Conservation (phyloP, 64 coral and sea anemone genomes). For the Catalaphyllia jardinei region DNA sequence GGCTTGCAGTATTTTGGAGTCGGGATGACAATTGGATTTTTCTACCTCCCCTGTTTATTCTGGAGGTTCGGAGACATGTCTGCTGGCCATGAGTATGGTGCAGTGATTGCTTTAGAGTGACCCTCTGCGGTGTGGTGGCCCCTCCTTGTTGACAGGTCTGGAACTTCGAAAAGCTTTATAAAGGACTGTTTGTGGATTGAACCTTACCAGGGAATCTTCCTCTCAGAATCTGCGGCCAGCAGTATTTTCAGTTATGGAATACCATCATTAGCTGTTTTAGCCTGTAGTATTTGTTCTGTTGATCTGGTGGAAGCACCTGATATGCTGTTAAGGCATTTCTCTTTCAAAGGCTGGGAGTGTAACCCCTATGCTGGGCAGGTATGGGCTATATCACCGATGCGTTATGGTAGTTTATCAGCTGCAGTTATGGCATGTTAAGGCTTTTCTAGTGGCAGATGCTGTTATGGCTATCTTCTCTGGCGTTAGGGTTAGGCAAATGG, state of each 20-base stretch:
- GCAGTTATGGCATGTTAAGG: too few relatives aligned
- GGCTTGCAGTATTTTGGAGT: neutral
- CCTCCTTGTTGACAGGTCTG: conserved; percentile 33
- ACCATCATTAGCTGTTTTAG: neutral
- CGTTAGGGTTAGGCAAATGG: too few relatives aligned
- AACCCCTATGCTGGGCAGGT: too few relatives aligned
- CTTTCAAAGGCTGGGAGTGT: too few relatives aligned
- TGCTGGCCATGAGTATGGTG: conserved; percentile 31
- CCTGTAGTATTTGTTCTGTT: too few relatives aligned
- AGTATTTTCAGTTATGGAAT: conserved; percentile 31
- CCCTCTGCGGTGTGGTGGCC: conserved; percentile 70
- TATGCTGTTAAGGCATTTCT: too few relatives aligned
- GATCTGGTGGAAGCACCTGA: too few relatives aligned
- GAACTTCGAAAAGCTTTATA: conserved; percentile 41
- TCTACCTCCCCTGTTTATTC: conserved; percentile 41
- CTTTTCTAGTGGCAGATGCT: too few relatives aligned
- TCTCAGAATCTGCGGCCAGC: conserved; percentile 44
- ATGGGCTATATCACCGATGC: too few relatives aligned
- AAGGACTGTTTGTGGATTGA: conserved; percentile 1
- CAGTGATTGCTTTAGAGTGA: conserved; percentile 39
- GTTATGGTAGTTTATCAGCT: too few relatives aligned
- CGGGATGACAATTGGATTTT: neutral
- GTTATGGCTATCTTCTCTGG: too few relatives aligned
- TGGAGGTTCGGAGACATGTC: conserved; percentile 40
- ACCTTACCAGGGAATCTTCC: conserved; percentile 45